These are phyloP conservation scores for Diploptera punctata DNA, from an alignment of 2,888 invertebrate species.

Conservation along the genomic window DNA sequence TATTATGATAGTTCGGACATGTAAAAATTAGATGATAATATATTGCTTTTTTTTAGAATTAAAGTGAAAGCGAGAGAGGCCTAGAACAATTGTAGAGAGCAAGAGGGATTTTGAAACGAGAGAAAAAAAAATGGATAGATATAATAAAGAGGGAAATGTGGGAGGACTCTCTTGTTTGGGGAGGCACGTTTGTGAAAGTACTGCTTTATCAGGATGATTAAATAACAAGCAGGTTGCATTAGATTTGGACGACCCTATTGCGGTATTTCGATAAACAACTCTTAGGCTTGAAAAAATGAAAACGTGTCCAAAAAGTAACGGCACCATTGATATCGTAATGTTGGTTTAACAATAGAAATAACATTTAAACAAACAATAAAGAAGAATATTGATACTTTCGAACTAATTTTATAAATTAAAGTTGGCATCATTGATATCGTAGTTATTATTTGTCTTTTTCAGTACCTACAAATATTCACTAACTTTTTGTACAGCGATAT, in stretches of 20 bases:
- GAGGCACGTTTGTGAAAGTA: neutral
- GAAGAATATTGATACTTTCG: neutral
- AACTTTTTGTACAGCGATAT: neutral
- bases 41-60: too few relatives aligned
- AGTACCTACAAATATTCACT: neutral
- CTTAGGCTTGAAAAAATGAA: neutral
- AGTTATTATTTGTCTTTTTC: neutral
- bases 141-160: too few relatives aligned
- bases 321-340: neutral
- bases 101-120: too few relatives aligned
- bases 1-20: too few relatives aligned
- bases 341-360: neutral
- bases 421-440: neutral
- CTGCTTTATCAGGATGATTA: neutral
- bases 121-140: too few relatives aligned
- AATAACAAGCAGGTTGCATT: neutral
- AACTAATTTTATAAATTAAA: neutral
- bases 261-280: neutral
- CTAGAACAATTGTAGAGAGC: too few relatives aligned
- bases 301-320: neutral
- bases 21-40: too few relatives aligned
- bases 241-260: neutral
- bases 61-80: too few relatives aligned
- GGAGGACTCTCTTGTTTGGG: too few relatives aligned
- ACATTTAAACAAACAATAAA: neutral